Conservation (phyloP, 2,888 invertebrate genomes). For the Parapristionchus giblindavisi region DNA sequence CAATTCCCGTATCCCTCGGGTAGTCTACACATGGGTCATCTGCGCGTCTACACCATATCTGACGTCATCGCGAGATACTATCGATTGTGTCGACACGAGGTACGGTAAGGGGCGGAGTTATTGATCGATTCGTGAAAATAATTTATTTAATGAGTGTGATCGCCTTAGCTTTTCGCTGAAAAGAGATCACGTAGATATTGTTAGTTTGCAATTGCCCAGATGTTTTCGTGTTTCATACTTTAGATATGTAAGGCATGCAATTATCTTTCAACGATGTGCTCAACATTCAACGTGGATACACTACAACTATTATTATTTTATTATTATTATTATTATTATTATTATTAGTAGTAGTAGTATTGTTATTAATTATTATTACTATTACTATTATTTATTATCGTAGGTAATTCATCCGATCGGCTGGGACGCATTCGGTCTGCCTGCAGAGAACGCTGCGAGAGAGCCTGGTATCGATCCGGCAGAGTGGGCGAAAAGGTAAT, state of each 20-base stretch:
- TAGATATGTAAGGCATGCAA: no score
- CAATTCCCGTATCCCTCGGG: conserved; percentile 99
- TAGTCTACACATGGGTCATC: conserved; percentile 95
- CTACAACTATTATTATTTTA: no score
- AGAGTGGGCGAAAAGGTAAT: conserved; percentile 83
- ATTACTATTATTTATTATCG: conserved; percentile 54
- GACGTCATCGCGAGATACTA: conserved; percentile 90
- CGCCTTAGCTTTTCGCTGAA: no score
- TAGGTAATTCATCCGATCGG: conserved; percentile 92
- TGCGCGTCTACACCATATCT: conserved; percentile 91
- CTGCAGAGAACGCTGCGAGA: conserved; percentile 98
- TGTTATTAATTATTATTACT: no score
- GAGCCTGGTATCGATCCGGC: conserved; percentile 82
- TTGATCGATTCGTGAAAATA: no score
- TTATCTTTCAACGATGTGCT: no score
- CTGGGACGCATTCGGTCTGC: conserved; percentile 98
- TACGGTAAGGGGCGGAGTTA: conserved; percentile 25
- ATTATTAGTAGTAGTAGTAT: not conserved
- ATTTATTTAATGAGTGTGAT: no score
- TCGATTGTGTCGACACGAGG: conserved; percentile 81
- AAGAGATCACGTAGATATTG: no score
- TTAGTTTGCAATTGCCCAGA: no score
- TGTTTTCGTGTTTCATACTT: no score
- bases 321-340: not conserved
- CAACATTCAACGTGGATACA: no score